Conservation (phyloP, 2,113 vertebrate genomes). For the Mesocricetus auratus region DNA sequence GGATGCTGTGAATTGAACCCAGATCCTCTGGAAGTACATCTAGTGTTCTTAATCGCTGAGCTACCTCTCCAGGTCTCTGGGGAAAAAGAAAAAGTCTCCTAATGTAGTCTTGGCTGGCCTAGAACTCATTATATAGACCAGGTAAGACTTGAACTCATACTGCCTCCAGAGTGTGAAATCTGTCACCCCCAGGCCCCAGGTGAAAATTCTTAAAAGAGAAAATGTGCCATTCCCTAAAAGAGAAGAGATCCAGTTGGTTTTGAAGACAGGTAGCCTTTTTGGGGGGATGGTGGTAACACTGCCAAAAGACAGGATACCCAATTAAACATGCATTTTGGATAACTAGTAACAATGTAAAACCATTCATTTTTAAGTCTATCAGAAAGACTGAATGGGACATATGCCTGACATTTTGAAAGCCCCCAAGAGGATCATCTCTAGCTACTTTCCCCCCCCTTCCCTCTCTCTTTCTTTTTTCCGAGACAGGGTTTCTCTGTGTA, state of each 20-base stretch:
- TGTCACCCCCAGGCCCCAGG: not conserved
- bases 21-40: not conserved
- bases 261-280: not conserved
- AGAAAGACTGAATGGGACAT: not conserved
- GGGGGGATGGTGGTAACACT: not conserved
- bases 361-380: not conserved
- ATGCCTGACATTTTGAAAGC: no score
- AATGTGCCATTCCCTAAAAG: not conserved
- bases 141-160: not conserved
- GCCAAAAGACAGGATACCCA: no score
- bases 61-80: not conserved
- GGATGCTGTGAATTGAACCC: not conserved
- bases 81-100: not conserved
- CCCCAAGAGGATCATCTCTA: not conserved
- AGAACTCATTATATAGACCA: not conserved
- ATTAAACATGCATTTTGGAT: not conserved
- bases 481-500: no score
- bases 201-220: not conserved
- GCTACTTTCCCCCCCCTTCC: not conserved
- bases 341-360: not conserved
- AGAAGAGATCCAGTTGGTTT: not conserved
- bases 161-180: not conserved
- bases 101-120: not conserved
- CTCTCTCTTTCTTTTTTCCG: no score
- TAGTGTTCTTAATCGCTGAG: not conserved